A percentile compares a stretch with the other conserved stretches of the same genome.
Evolutionary conservation across 1,140 invertebrate species (phyloP).

Genomic region (Tetraneura akinire): DNA sequence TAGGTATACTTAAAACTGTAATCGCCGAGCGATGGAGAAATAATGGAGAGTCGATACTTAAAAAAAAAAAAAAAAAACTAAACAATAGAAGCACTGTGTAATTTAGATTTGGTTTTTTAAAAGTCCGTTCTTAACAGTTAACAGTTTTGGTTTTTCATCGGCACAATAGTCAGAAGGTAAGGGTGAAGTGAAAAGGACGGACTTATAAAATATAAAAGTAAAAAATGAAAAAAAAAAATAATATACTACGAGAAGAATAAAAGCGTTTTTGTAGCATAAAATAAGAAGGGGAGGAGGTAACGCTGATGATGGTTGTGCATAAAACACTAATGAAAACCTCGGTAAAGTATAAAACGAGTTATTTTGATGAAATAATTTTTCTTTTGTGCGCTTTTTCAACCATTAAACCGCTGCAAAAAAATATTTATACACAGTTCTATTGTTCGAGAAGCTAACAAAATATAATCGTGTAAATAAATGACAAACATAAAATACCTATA

Average conservation of each 20-base stretch:
- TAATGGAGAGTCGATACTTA: conserved; percentile 16
- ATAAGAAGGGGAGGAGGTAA: conserved; percentile 5
- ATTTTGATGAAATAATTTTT: conserved; percentile 48
- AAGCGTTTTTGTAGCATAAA: conserved; percentile 25
- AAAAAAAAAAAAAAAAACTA: background rate
- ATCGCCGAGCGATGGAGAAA: background rate
- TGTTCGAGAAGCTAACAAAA: conserved; percentile 4
- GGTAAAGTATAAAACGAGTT: conserved; percentile 34
- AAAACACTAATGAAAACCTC: conserved; percentile 41
- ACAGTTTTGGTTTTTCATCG: conserved; percentile 29
- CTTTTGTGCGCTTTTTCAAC: conserved; percentile 25
- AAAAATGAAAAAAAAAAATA: conserved; percentile 36
- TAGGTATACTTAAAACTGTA: background rate
- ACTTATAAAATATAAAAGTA: conserved; percentile 38
- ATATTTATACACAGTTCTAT: conserved; percentile 18
- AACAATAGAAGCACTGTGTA: conserved; percentile 44
- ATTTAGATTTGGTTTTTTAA: conserved; percentile 41
- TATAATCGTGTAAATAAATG: conserved; percentile 16
- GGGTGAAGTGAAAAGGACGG: conserved; percentile 7
- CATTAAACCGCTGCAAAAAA: conserved; percentile 18
- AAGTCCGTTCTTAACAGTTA: conserved; percentile 12
- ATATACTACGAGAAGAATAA: conserved; percentile 33
- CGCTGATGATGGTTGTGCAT: background rate
- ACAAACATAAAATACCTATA: background rate
- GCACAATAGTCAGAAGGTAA: conserved; percentile 17